Conservation (phyloP, 2,888 invertebrate genomes). For the Ennomos erosarius region DNA sequence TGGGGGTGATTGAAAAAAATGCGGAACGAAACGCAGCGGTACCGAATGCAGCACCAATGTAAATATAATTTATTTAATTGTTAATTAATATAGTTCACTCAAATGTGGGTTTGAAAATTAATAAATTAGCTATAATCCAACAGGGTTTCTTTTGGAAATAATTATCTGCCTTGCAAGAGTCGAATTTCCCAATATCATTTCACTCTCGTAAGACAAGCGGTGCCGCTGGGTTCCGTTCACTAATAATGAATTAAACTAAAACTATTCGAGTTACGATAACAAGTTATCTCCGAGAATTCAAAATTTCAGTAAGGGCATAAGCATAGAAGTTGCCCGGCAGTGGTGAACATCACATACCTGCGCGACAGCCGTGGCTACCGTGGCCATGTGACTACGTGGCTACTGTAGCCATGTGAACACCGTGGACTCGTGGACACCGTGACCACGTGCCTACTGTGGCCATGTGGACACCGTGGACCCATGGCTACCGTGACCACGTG, state of each 20-base stretch:
- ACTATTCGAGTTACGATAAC: slow-evolving; percentile 3
- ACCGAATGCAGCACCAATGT: background rate
- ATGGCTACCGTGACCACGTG: too few relatives aligned
- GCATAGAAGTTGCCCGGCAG: background rate
- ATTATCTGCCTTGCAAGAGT: too few relatives aligned
- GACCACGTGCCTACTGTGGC: too few relatives aligned
- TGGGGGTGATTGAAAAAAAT: slow-evolving; percentile 37
- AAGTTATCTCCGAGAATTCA: background rate
- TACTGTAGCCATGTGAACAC: background rate
- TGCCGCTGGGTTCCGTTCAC: slow-evolving; percentile 11
- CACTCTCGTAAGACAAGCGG: background rate
- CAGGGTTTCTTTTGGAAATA: too few relatives aligned
- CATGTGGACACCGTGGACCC: too few relatives aligned
- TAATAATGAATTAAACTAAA: slow-evolving; percentile 11
- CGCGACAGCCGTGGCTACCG: too few relatives aligned
- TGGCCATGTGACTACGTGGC: too few relatives aligned
- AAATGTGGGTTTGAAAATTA: too few relatives aligned
- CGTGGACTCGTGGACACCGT: background rate
- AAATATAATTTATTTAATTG: too few relatives aligned
- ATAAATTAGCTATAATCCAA: too few relatives aligned
- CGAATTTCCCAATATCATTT: too few relatives aligned
- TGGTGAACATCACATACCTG: background rate
- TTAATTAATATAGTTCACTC: background rate
- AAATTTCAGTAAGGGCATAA: background rate
- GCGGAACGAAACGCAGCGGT: slow-evolving; percentile 35